A percentile compares a stretch with the other conserved stretches of the same genome.
Evolutionary conservation across 92 coral and sea anemone species (phyloP).

Genomic region (Muricea muricata): DNA sequence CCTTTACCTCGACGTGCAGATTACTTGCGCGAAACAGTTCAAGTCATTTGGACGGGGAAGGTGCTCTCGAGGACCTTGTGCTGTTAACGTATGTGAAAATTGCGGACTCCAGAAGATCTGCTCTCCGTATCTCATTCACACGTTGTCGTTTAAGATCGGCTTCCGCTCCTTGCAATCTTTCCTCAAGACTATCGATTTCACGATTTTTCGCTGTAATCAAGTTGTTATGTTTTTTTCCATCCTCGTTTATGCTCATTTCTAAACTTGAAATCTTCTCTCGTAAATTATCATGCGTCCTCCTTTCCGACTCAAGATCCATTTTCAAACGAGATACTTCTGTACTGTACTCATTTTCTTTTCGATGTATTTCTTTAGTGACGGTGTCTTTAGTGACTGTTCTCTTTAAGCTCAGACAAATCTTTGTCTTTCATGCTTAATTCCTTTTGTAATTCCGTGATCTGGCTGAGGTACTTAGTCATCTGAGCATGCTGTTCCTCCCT

Average conservation of each 20-base stretch:
- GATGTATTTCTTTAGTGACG: constrained; percentile 73
- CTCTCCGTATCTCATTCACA: constrained; percentile 90
- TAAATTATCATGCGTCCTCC: constrained; percentile 72
- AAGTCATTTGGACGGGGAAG: constrained; percentile 61
- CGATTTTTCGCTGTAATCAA: constrained; percentile 70
- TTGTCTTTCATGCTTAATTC: constrained; percentile 68
- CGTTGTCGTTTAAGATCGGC: constrained; percentile 84
- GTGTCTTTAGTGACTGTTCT: constrained; percentile 77
- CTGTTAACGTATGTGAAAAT: constrained; percentile 94
- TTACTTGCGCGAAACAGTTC: too few relatives aligned
- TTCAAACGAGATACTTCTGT: constrained; percentile 74
- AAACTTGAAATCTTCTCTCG: constrained; percentile 70
- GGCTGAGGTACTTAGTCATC: constrained; percentile 73
- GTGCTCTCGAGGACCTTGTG: constrained; percentile 77
- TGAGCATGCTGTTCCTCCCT: constrained; percentile 84
- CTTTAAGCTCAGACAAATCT: constrained; percentile 70
- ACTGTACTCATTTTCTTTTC: constrained; percentile 74
- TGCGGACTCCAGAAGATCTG: constrained; percentile 96
- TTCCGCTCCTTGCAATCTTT: constrained; percentile 75
- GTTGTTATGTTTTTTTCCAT: constrained; percentile 75
- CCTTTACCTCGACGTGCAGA: too few relatives aligned
- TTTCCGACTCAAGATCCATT: constrained; percentile 79
- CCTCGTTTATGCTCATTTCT: constrained; percentile 68
- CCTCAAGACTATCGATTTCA: constrained; percentile 75
- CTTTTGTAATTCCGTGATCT: constrained; percentile 85